Evolutionary conservation across 2,888 invertebrate genomes (phyloP), one percentile per base, ranked within the genome.

Genomic region (Psylliodes chrysocephalus): DNA sequence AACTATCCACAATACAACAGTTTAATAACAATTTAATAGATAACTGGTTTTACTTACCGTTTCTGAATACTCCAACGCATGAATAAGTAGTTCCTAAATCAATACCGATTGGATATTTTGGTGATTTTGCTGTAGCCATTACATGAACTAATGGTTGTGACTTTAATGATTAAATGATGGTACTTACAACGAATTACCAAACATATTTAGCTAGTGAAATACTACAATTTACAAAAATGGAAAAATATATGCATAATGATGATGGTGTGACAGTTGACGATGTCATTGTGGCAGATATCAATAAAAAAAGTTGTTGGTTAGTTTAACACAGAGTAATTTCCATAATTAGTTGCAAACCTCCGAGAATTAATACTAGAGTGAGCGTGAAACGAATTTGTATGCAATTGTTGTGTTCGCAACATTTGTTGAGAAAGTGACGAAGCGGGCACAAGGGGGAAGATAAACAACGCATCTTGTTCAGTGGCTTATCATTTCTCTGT

Each of bases 11-110:
- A n/a, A n/a, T n/a, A n/a, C n/a, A n/a, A n/a, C n/a, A n/a, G n/a
- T n/a, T n/a, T n/a, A n/a, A n/a, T n/a, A n/a, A n/a, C n/a, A n/a
- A n/a, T n/a, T n/a, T n/a, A n/a, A n/a, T n/a, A n/a, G n/a, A n/a
- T n/a, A n/a, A n/a, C n/a, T n/a, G n/a, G n/a, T n/a, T n/a, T 14
- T 63, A 61, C 59, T 12, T 46, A 64, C 69, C 70, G 44, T 70
- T 66, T 53, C 63, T 63, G 38, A 69, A 71, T n/a, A 72, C 68
- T 8, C 66, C 70, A 10, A 72, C 70, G 44, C 69, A 69, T 1
- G 69, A 72, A 55, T 67, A 71, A 10, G 70, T 72, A 2, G 69
- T 68, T 14, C 71, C 69, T 5, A 72, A 60, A 57, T 72, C 69
- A n/a, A 73, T 73, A 12, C 74, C 74, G 10, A 71, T 49, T 15